A percentile compares a stretch with the other conserved stretches of the same genome.
Conservation (phyloP, 35 echinoderm and acorn worm genomes). For the Strongylocentrotus purpuratus region DNA sequence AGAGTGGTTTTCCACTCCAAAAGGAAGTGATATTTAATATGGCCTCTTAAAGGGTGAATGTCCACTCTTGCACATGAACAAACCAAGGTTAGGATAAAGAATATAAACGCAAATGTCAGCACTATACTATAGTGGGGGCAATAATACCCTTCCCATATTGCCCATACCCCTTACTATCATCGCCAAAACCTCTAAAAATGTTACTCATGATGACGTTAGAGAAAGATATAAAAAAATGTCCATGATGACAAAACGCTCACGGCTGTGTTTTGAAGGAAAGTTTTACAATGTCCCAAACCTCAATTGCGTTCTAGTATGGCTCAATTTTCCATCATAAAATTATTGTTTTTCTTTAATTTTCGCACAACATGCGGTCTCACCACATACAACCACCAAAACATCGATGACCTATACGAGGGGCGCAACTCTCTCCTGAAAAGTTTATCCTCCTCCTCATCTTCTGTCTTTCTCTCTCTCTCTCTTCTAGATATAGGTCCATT, state of each 20-base stretch:
- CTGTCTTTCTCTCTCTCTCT: background rate
- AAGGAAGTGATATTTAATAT: too few species aligned
- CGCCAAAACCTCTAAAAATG: background rate
- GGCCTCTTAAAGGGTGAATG: too few species aligned
- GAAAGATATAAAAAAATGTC: too few species aligned
- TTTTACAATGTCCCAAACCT: conserved; percentile 8
- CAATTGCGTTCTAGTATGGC: background rate
- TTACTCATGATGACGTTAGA: background rate
- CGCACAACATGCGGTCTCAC: conserved; percentile 6
- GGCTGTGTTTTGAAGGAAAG: background rate
- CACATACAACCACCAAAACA: conserved; percentile 6
- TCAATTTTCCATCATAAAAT: conserved; percentile 29
- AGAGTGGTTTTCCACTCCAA: too few species aligned
- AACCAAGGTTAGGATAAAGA: too few species aligned
- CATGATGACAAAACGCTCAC: background rate
- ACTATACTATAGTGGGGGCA: too few species aligned
- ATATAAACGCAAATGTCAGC: too few species aligned
- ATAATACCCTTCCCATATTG: too few species aligned
- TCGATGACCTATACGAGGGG: background rate
- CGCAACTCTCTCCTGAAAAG: background rate
- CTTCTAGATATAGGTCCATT: background rate
- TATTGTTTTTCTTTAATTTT: conserved; percentile 34
- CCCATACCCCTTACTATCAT: too few species aligned
- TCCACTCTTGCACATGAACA: too few species aligned
- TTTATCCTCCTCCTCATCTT: background rate